Conservation (phyloP, 2,888 invertebrate species). For the Tenthredo livida region DNA sequence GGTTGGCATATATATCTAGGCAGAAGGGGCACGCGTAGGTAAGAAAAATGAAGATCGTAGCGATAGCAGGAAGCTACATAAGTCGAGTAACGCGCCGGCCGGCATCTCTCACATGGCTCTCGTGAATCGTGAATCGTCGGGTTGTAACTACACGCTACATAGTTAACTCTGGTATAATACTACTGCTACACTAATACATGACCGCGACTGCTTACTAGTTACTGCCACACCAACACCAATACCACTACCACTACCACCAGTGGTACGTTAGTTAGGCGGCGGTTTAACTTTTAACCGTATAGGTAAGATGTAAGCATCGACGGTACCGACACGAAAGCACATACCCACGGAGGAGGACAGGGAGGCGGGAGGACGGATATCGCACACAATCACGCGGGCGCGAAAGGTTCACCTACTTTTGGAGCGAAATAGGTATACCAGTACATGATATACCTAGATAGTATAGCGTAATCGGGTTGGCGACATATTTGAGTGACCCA, state of each 20-base stretch:
- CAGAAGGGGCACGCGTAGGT: slow-evolving; percentile 21
- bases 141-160: slow-evolving; percentile 21
- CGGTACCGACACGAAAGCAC: slow-evolving; percentile 24
- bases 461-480: slow-evolving; percentile 13
- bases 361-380: slow-evolving; percentile 51
- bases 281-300: slow-evolving; percentile 38
- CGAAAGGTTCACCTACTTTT: slow-evolving; percentile 52
- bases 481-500: slow-evolving; percentile 43
- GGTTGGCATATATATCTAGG: slow-evolving; percentile 9
- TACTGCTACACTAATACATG: not conserved
- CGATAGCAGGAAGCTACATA: slow-evolving; percentile 26
- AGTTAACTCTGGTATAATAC: slow-evolving; percentile 4
- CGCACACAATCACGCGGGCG: slow-evolving; percentile 46
- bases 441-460: not conserved
- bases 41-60: slow-evolving; percentile 30
- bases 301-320: slow-evolving; percentile 39
- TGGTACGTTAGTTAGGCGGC: slow-evolving; percentile 41
- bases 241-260: not conserved
- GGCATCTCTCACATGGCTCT: slow-evolving; percentile 51
- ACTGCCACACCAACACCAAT: not conserved
- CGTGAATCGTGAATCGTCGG: not conserved
- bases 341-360: not conserved
- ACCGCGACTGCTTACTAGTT: not conserved
- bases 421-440: slow-evolving; percentile 36
- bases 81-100: slow-evolving; percentile 51